These are phyloP conservation scores for Cheiracanthium punctorium DNA, from an alignment of 2,888 invertebrate species.

Conservation along the genomic window DNA sequence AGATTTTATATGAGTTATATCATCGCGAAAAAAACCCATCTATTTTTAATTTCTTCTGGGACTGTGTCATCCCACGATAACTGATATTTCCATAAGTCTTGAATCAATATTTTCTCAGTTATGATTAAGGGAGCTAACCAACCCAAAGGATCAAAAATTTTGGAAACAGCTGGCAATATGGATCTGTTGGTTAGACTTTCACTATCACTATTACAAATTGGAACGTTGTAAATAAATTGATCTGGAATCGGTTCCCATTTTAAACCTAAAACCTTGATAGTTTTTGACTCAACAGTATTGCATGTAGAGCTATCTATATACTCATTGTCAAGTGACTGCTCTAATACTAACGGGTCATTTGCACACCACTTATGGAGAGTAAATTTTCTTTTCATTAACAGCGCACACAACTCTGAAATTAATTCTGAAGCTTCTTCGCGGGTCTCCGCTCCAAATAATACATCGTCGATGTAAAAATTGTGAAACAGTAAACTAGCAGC, in stretches of 20 bases:
- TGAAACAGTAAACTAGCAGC: not conserved
- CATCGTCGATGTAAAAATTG: slow-evolving; percentile 14
- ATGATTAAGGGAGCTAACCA: slow-evolving; percentile 10
- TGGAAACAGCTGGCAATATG: not conserved
- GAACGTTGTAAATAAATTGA: not conserved
- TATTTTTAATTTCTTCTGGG: not conserved
- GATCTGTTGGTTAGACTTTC: not conserved
- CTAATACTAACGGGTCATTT: not conserved
- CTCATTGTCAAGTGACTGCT: not conserved
- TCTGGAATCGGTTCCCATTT: not conserved
- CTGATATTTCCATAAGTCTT: not conserved
- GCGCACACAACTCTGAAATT: not conserved
- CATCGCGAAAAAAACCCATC: not conserved
- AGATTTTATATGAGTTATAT: not conserved
- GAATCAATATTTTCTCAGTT: slow-evolving; percentile 16
- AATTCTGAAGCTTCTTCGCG: not conserved
- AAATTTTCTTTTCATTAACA: slow-evolving; percentile 3
- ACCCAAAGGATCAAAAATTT: slow-evolving; percentile 11
- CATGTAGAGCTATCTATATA: not conserved
- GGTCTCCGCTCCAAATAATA: not conserved
- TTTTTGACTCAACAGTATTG: not conserved
- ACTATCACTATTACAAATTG: not conserved
- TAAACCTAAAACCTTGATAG: slow-evolving; percentile 8
- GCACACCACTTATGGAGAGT: slow-evolving; percentile 14
- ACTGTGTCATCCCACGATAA: not conserved